Evolutionary conservation across 2,888 invertebrate genomes (phyloP), one percentile per base, ranked within the genome.

Genomic region (Heliconius charithonia): DNA sequence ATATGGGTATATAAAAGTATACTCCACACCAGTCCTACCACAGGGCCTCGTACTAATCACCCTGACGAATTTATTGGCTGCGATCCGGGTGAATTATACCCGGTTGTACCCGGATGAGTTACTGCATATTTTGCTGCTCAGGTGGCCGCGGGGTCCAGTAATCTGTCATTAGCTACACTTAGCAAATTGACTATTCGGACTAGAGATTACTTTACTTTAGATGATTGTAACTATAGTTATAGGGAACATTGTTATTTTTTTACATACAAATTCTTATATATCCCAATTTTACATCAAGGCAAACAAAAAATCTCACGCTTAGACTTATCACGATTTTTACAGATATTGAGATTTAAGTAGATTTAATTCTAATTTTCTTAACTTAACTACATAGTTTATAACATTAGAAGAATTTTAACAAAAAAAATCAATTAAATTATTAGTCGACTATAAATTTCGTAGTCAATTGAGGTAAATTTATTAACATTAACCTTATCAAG

Each of bases 151-250:
- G 83, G 81, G 81, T 79, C 82, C 84, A 83, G 88, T 93, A 92
- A 94, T 94, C 93, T 92, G 90, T 94, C 93, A 93, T 93, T 93
- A 91, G 86, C 82, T 85, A 88, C 91, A 93, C 91, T 93, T 91
- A 91, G 87, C 85, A 86, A 87, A 92, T 91, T 91, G 90, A 86
- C 84, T 83, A 75, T 80, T 81, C 82, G 85, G 86, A 85, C 85
- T 84, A 72, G 29, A 67, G 73, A 70, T 69, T 51, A 59, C 16
- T 75, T 69, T 41, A 59, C 22, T 75, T 67, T 63, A 37, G 45
- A 63, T 74, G 22, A 59, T 72, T 72, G 29, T 72, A 25, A 59
- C 56, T 59, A 59, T 32, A n/a, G 13, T 72, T n/a, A 72, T 59
- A n/a, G 10, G 59, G 10, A 59, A n/a, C n/a, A 56, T n/a, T 22